These are phyloP conservation scores for Dasysyrphus albostriatus DNA, from an alignment of 2,888 invertebrate genomes.

Conservation along the genomic window DNA sequence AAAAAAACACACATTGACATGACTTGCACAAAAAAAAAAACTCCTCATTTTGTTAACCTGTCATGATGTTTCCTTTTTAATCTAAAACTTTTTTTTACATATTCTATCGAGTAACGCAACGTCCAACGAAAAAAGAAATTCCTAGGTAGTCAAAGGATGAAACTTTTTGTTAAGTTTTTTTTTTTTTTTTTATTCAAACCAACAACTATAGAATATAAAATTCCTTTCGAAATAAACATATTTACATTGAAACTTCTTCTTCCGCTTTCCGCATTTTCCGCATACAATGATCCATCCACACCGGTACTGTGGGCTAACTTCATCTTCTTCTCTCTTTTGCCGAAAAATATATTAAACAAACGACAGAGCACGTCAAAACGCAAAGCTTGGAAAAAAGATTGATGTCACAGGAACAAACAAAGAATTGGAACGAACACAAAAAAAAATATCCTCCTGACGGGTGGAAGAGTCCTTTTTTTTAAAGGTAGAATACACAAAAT, in stretches of 20 bases:
- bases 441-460: not conserved
- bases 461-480: conserved; percentile 1
- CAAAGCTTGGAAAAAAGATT: conserved; percentile 59
- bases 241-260: conserved; percentile 12
- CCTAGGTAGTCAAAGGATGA: conserved; percentile 31
- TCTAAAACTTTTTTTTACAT: conserved; percentile 40
- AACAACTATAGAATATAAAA: conserved; percentile 4
- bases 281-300: not conserved
- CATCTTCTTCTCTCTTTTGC: conserved; percentile 11
- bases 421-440: conserved; percentile 18
- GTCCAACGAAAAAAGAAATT: conserved; percentile 6
- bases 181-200: not conserved
- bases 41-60: conserved; percentile 18
- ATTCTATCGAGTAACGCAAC: not conserved
- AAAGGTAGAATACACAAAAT: not conserved
- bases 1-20: not conserved
- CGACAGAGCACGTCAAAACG: conserved; percentile 61
- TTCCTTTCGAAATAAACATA: conserved; percentile 24
- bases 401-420: conserved; percentile 67
- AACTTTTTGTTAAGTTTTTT: conserved; percentile 5
- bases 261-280: not conserved
- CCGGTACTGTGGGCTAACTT: not conserved
- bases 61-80: conserved; percentile 39
- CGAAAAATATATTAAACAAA: conserved; percentile 49
- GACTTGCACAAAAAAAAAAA: not conserved